A percentile compares a stretch with the other conserved stretches of the same genome.
Conservation (phyloP, 2,888 invertebrate genomes). For the Masnerella sp. region DNA sequence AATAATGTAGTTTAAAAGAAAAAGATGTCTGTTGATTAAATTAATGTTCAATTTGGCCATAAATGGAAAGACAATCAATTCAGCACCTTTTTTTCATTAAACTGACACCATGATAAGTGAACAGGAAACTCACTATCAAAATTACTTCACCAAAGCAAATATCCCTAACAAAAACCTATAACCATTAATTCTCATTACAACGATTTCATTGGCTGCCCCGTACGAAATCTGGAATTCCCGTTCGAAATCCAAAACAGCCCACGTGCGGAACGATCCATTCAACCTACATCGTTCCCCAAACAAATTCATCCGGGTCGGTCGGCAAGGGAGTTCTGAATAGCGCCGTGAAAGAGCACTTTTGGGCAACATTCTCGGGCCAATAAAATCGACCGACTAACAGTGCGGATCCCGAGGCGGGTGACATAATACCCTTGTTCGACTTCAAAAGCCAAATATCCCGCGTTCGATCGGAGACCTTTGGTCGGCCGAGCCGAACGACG, state of each 20-base stretch:
- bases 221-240: conserved; percentile 3
- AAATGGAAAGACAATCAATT: no score
- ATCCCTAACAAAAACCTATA: no score
- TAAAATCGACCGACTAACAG: conserved; percentile 41
- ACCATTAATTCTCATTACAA: no score
- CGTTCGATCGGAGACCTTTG: conserved; percentile 45
- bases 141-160: no score
- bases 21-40: no score
- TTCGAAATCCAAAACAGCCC: background rate
- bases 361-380: conserved; percentile 30
- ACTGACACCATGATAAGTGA: no score
- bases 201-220: no score
- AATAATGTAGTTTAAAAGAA: no score
- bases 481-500: conserved; percentile 20
- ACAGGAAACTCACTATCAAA: no score
- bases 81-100: no score
- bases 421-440: conserved; percentile 49
- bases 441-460: conserved; percentile 47
- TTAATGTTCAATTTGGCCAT: no score
- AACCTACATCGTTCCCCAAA: conserved; percentile 20
- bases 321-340: background rate
- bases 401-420: conserved; percentile 26
- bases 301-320: conserved; percentile 16
- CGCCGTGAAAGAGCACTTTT: conserved; percentile 24
- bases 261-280: conserved; percentile 15